Evolutionary conservation across 2,797 vertebrate species (phyloP).

Genomic region (Oreortyx pictus): DNA sequence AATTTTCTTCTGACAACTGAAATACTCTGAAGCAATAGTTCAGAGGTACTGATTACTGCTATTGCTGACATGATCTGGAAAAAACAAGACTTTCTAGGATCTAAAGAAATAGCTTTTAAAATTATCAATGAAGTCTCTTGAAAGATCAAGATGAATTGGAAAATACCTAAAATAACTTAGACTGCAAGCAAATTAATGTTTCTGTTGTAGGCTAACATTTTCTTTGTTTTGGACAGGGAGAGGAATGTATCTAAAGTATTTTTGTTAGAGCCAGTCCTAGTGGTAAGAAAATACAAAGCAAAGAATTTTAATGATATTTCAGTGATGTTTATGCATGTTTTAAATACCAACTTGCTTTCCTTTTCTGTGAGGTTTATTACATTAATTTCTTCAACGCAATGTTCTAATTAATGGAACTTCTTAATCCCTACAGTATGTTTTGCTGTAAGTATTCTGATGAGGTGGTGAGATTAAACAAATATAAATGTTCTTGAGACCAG

Average conservation of each 20-base stretch:
- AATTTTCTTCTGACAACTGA: slow-evolving; percentile 23
- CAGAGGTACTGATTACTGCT: not conserved
- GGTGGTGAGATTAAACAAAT: not conserved
- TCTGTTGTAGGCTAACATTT: not conserved
- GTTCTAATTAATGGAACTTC: not conserved
- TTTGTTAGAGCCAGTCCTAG: not conserved
- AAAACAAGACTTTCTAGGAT: not conserved
- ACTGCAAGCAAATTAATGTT: not conserved
- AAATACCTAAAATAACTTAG: not conserved
- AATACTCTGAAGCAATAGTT: not conserved
- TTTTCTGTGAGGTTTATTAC: not conserved
- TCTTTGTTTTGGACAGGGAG: not conserved
- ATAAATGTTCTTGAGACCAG: not conserved
- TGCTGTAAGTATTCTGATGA: not conserved
- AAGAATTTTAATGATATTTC: not conserved
- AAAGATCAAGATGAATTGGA: not conserved
- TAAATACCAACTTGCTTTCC: not conserved
- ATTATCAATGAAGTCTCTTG: not conserved
- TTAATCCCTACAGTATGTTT: not conserved
- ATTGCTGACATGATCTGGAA: not conserved
- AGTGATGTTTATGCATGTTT: not conserved
- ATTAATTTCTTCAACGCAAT: not conserved
- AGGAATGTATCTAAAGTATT: not conserved
- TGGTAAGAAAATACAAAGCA: not conserved
- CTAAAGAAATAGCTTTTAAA: not conserved